These are phyloP conservation scores for Lacanobia oleracea DNA, from an alignment of 2,888 invertebrate species.

Conservation along the genomic window DNA sequence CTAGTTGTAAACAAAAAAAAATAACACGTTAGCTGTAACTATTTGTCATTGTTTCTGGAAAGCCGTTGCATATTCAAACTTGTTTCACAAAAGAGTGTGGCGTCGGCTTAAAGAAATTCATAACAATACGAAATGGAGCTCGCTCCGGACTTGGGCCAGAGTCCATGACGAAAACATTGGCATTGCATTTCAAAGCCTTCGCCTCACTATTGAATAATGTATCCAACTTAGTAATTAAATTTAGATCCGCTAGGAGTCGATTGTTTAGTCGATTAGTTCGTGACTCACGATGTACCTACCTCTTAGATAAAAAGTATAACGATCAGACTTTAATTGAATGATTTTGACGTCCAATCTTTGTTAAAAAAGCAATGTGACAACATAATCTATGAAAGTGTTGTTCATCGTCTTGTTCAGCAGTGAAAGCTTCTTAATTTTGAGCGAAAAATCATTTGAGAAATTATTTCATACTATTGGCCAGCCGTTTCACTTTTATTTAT, in stretches of 20 bases:
- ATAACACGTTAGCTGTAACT: conserved; percentile 65
- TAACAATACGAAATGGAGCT: conserved; percentile 72
- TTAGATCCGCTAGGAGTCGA: conserved; percentile 49
- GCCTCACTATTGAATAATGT: conserved; percentile 49
- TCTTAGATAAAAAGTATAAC: conserved; percentile 43
- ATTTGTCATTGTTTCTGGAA: conserved; percentile 76
- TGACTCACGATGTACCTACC: conserved; percentile 50
- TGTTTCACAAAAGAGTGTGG: conserved; percentile 67
- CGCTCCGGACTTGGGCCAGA: conserved; percentile 46
- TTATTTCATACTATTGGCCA: background rate
- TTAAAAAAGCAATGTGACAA: conserved; percentile 22
- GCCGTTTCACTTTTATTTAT: conserved; percentile 1
- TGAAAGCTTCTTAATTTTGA: background rate
- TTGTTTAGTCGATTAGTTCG: conserved; percentile 58
- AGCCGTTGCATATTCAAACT: conserved; percentile 82
- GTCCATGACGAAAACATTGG: conserved; percentile 66
- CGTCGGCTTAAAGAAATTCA: conserved; percentile 76
- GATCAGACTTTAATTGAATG: conserved; percentile 24
- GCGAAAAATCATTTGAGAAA: background rate
- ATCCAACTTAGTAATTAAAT: conserved; percentile 61
- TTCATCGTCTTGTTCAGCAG: background rate
- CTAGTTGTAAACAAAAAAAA: conserved; percentile 72
- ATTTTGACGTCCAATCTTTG: background rate
- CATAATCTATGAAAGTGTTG: conserved; percentile 4
- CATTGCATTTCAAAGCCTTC: conserved; percentile 64